Percentiles rank a stretch among this genome's conserved stretches.
Conservation (phyloP, 1,140 invertebrate species). For the Gonatopus flavifemur region DNA sequence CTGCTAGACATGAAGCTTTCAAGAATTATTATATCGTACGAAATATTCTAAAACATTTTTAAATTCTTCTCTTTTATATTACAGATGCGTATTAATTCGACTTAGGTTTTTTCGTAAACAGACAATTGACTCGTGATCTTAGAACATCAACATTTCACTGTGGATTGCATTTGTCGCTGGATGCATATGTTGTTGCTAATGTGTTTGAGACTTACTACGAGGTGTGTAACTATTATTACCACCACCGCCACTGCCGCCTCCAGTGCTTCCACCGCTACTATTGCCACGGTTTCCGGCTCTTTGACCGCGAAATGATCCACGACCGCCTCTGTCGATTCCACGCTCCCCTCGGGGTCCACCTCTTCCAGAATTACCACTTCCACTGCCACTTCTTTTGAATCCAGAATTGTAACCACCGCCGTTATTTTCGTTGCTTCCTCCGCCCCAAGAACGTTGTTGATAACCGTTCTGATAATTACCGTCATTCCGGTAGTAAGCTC, state of each 20-base stretch:
- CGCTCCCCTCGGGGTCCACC: slow-evolving; percentile 34
- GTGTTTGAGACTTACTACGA: slow-evolving; percentile 45
- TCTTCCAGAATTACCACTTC: slow-evolving; percentile 31
- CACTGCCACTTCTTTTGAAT: slow-evolving; percentile 39
- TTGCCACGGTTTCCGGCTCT: slow-evolving; percentile 42
- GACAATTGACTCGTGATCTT: slow-evolving; percentile 34
- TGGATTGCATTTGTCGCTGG: slow-evolving; percentile 28
- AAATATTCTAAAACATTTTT: too few species aligned
- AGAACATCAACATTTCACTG: slow-evolving; percentile 29
- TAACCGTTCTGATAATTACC: slow-evolving; percentile 54
- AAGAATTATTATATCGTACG: too few species aligned
- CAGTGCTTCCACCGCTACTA: slow-evolving; percentile 30
- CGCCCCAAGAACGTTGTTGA: slow-evolving; percentile 46
- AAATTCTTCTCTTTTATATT: slow-evolving; percentile 4
- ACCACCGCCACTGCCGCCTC: slow-evolving; percentile 25
- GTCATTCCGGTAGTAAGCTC: slow-evolving; percentile 49
- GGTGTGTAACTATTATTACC: slow-evolving; percentile 34
- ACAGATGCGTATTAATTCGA: slow-evolving; percentile 14
- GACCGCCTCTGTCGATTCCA: slow-evolving; percentile 32
- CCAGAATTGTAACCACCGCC: slow-evolving; percentile 39
- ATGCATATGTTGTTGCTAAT: slow-evolving; percentile 35
- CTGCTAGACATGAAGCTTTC: slow-evolving; percentile 20
- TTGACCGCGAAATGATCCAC: slow-evolving; percentile 45
- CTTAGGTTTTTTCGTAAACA: slow-evolving; percentile 42
- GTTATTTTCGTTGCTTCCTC: slow-evolving; percentile 39